Evolutionary conservation across 1,140 invertebrate genomes (phyloP).

Genomic region (Cherax destructor): DNA sequence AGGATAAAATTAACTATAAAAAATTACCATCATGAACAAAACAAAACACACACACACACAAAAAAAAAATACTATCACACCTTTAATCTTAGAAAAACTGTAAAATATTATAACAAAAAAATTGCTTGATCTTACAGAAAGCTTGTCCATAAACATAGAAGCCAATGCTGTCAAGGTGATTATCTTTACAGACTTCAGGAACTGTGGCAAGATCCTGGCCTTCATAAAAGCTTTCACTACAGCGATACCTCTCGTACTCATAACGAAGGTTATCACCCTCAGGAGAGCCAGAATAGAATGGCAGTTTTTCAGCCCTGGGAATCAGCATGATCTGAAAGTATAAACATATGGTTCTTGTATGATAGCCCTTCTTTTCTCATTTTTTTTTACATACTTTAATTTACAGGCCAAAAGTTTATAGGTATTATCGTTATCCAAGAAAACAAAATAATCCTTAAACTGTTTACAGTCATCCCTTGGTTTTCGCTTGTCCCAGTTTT

Average conservation of each 20-base stretch:
- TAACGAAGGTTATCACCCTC: slow-evolving; percentile 80
- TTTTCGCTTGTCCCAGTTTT: too few relatives aligned
- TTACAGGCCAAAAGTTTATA: too few relatives aligned
- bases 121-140: slow-evolving; percentile 75
- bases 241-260: slow-evolving; percentile 89
- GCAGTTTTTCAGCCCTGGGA: slow-evolving; percentile 88
- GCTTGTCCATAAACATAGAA: slow-evolving; percentile 88
- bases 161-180: slow-evolving; percentile 86
- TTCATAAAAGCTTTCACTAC: slow-evolving; percentile 84
- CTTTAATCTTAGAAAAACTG: too few relatives aligned
- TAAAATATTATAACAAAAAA: too few relatives aligned
- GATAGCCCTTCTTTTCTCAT: not conserved
- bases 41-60: too few relatives aligned
- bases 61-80: too few relatives aligned
- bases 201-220: slow-evolving; percentile 79
- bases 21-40: too few relatives aligned
- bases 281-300: slow-evolving; percentile 84
- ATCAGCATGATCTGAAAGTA: slow-evolving; percentile 83
- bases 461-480: too few relatives aligned
- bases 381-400: not conserved
- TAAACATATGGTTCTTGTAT: not conserved
- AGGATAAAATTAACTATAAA: too few relatives aligned
- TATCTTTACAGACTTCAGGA: slow-evolving; percentile 85
- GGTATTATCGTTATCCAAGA: not conserved
- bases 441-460: not conserved